Evolutionary conservation across 1,140 invertebrate genomes (phyloP).

Genomic region (Ceratina japonica): DNA sequence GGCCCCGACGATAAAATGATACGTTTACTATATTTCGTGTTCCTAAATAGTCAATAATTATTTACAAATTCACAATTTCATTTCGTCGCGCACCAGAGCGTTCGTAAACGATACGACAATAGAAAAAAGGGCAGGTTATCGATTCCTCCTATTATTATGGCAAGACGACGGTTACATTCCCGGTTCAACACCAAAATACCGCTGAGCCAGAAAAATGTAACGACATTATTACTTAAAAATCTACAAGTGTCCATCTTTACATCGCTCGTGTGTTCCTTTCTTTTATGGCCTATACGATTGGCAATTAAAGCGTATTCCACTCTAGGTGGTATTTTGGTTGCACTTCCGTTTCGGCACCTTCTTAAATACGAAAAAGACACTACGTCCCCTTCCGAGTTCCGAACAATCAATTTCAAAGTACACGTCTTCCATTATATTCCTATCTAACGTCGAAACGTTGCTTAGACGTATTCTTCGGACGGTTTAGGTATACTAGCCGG

Average conservation of each 20-base stretch:
- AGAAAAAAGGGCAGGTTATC: no score
- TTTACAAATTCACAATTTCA: slow-evolving; percentile 45
- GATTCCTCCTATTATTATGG: slow-evolving; percentile 26
- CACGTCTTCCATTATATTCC: no score
- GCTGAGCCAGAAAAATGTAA: not conserved
- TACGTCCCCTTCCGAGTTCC: no score
- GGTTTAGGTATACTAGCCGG: slow-evolving; percentile 86
- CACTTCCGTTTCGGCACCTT: not conserved
- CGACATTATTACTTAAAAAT: slow-evolving; percentile 3
- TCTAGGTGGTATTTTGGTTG: not conserved
- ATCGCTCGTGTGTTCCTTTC: not conserved
- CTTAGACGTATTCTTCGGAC: slow-evolving; percentile 88
- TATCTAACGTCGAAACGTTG: not conserved
- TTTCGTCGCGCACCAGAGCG: not conserved
- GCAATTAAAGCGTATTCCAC: slow-evolving; percentile 24
- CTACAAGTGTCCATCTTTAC: not conserved
- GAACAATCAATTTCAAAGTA: no score
- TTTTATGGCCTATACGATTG: not conserved
- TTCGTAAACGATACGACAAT: not conserved
- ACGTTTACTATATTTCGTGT: not conserved
- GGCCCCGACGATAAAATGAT: not conserved
- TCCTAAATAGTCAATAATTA: slow-evolving; percentile 6
- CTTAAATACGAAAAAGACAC: not conserved
- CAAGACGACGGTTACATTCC: slow-evolving; percentile 24
- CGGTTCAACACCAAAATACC: not conserved